These are phyloP conservation scores for Lepidurus couesii DNA, from an alignment of 1,140 invertebrate species.

Conservation along the genomic window DNA sequence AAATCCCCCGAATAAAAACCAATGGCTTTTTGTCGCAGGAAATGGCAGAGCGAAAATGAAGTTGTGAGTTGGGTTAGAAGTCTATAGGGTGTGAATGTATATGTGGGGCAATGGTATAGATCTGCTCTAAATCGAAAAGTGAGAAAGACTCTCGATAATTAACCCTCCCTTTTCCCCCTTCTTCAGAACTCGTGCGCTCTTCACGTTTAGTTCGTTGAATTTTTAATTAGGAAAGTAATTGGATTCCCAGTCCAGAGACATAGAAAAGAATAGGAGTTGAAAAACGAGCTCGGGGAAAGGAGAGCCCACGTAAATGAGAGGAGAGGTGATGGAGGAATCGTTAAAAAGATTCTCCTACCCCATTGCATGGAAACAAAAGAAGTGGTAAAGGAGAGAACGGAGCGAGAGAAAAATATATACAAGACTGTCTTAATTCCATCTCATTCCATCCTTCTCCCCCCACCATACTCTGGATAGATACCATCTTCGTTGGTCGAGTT, in stretches of 20 bases:
- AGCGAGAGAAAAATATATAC: background rate
- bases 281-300: conserved; percentile 9
- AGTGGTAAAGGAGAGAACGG: background rate
- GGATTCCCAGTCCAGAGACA: conserved; percentile 8
- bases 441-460: background rate
- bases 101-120: background rate
- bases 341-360: conserved; percentile 14
- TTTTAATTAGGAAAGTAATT: conserved; percentile 22
- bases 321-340: conserved; percentile 10
- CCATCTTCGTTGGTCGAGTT: background rate
- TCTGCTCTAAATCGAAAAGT: conserved; percentile 19
- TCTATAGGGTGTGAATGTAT: too few relatives aligned
- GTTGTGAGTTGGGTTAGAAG: too few relatives aligned
- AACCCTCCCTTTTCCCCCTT: background rate
- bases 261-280: conserved; percentile 14
- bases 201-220: conserved; percentile 2
- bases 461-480: conserved; percentile 14
- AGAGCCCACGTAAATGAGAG: conserved; percentile 21
- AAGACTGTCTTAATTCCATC: conserved; percentile 1
- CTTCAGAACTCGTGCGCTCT: conserved; percentile 7
- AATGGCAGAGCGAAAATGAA: background rate
- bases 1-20: background rate
- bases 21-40: background rate
- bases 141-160: conserved; percentile 15
- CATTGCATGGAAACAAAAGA: conserved; percentile 13